Conservation (phyloP, 2,113 vertebrate genomes). For the Tragelaphus strepsiceros region DNA sequence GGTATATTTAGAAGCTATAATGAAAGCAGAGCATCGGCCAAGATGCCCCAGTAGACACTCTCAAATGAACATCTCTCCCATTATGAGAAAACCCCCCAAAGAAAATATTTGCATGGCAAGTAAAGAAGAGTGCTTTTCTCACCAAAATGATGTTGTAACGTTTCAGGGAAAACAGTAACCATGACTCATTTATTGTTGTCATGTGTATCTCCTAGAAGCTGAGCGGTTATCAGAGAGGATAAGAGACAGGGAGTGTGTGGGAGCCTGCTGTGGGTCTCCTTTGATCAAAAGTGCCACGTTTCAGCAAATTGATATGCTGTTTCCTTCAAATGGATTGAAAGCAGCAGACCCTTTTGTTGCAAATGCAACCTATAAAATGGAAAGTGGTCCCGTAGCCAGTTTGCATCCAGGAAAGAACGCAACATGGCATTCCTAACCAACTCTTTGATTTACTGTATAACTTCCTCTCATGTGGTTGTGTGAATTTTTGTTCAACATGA, state of each 20-base stretch:
- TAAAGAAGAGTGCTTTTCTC: constrained; percentile 10
- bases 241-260: neutral
- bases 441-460: neutral
- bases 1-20: constrained; percentile 61
- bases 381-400: neutral
- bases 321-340: neutral
- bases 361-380: neutral
- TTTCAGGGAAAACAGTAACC: constrained; percentile 24
- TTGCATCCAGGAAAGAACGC: neutral
- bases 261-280: neutral
- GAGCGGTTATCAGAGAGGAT: neutral
- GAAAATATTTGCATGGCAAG: constrained; percentile 43
- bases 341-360: neutral
- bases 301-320: neutral
- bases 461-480: neutral
- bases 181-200: neutral
- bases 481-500: neutral
- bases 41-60: constrained; percentile 20
- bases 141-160: constrained; percentile 27
- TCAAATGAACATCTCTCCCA: constrained; percentile 36
- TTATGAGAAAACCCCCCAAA: neutral
- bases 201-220: neutral
- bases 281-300: neutral
- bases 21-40: constrained; percentile 25
- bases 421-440: neutral